Evolutionary conservation across 2,888 invertebrate species (phyloP).

Genomic region (Orthosia cruda): DNA sequence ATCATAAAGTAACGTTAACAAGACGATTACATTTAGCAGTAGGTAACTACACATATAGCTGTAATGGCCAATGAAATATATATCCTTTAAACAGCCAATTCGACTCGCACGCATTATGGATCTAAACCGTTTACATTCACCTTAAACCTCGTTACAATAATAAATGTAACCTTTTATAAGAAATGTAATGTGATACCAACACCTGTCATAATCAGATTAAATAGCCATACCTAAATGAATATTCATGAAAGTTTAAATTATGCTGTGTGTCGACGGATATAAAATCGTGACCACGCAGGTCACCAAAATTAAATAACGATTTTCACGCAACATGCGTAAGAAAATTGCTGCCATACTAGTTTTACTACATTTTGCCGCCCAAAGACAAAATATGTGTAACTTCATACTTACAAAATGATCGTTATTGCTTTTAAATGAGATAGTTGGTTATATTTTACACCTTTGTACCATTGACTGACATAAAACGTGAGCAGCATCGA

Average conservation of each 20-base stretch:
- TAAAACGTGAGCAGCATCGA: conserved; percentile 66
- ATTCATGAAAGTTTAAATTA: conserved; percentile 48
- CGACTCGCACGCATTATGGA: conserved; percentile 25
- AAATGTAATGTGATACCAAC: conserved; percentile 40
- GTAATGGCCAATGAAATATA: conserved; percentile 64
- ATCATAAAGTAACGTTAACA: conserved; percentile 43
- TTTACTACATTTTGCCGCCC: conserved; percentile 22
- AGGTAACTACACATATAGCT: conserved; percentile 47
- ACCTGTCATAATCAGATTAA: conserved; percentile 48
- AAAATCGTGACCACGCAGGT: too few relatives aligned
- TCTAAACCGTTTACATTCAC: conserved; percentile 32
- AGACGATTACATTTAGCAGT: conserved; percentile 48
- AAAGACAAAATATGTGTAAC: conserved; percentile 23
- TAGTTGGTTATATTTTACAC: conserved; percentile 60
- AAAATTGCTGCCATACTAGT: conserved; percentile 41
- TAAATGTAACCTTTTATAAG: conserved; percentile 27
- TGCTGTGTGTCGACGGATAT: conserved; percentile 15
- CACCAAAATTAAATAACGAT: too few relatives aligned
- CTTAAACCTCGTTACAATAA: conserved; percentile 42
- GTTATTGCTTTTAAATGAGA: conserved; percentile 37
- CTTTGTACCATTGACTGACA: conserved; percentile 61
- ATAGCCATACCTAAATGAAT: conserved; percentile 48
- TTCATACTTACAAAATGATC: conserved; percentile 30
- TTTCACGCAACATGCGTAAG: conserved; percentile 52
- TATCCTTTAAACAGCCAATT: conserved; percentile 58